Percentiles rank a stretch among this genome's conserved stretches.
phyloP scores from a whole-genome alignment of 1,140 invertebrate species.

The Xylocopa sonorina region DNA sequence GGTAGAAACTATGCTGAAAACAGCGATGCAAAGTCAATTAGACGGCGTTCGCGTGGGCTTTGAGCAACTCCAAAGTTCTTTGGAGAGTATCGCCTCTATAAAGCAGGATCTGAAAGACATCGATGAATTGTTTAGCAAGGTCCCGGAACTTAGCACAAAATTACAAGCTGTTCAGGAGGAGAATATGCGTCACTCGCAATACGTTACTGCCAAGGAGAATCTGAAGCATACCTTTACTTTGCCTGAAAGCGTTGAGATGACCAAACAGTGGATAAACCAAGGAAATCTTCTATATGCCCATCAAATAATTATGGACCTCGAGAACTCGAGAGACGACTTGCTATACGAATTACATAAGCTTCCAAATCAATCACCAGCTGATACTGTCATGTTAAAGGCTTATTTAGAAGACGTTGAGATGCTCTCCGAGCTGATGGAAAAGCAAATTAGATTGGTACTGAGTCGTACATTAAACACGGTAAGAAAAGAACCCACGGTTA shows the following conservation, averaged over 20 bases:
- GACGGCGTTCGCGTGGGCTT: conserved; percentile 97
- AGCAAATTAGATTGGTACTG: conserved; percentile 94
- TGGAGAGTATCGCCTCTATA: conserved; percentile 90
- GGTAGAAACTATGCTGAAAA: conserved; percentile 98
- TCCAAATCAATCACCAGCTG: conserved; percentile 93
- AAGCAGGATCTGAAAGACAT: conserved; percentile 84
- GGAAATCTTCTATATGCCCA: conserved; percentile 97
- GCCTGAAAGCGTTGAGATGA: conserved; percentile 97
- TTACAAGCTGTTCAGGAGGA: conserved; percentile 94
- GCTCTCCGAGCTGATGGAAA: conserved; percentile 94
- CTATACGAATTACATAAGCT: conserved; percentile 97
- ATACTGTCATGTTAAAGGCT: conserved; percentile 95
- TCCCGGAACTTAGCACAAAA: conserved; percentile 88
- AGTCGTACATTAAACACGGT: conserved; percentile 96
- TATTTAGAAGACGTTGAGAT: conserved; percentile 98
- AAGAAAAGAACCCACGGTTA: conserved; percentile 96
- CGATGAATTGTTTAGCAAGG: conserved; percentile 84
- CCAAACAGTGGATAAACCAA: conserved; percentile 96
- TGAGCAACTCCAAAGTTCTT: conserved; percentile 92
- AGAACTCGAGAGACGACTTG: conserved; percentile 97
- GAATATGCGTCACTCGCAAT: conserved; percentile 96
- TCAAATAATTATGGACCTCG: conserved; percentile 96
- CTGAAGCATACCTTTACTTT: conserved; percentile 99
- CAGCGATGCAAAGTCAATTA: conserved; percentile 98
- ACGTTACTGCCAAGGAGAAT: conserved; percentile 98